These are phyloP conservation scores for Palythoa grandis DNA, from an alignment of 92 coral and sea anemone species.

Conservation along the genomic window DNA sequence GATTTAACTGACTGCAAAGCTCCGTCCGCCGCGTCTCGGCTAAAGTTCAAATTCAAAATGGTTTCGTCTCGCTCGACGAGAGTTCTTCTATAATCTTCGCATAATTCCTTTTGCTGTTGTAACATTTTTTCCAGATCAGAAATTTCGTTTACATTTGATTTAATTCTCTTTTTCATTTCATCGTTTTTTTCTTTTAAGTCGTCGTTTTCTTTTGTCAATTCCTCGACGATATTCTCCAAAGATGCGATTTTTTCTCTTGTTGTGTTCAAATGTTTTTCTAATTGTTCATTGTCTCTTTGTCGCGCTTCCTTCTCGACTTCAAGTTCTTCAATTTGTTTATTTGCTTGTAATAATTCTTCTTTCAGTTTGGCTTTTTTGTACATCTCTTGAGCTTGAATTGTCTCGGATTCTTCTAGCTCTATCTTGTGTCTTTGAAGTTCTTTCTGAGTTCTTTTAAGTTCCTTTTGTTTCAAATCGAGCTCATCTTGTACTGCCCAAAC, in stretches of 20 bases:
- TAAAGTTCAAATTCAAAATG: slow-evolving; percentile 63
- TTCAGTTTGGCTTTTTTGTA: slow-evolving; percentile 72
- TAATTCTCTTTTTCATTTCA: slow-evolving; percentile 68
- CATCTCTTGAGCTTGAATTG: slow-evolving; percentile 50
- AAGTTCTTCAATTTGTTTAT: slow-evolving; percentile 67
- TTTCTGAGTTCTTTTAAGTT: slow-evolving; percentile 58
- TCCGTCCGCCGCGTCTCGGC: slow-evolving; percentile 72
- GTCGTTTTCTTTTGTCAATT: slow-evolving; percentile 54
- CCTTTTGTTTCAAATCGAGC: slow-evolving; percentile 63
- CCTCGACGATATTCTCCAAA: slow-evolving; percentile 69
- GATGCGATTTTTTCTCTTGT: slow-evolving; percentile 60
- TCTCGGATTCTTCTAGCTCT: slow-evolving; percentile 67
- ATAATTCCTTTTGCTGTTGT: slow-evolving; percentile 75
- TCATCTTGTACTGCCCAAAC: slow-evolving; percentile 67
- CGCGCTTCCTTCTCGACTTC: slow-evolving; percentile 66
- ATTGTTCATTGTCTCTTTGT: slow-evolving; percentile 66
- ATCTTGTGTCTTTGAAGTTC: slow-evolving; percentile 67
- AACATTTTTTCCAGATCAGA: slow-evolving; percentile 74
- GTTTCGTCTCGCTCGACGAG: slow-evolving; percentile 71
- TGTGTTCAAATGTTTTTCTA: slow-evolving; percentile 64
- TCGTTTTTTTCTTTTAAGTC: slow-evolving; percentile 73
- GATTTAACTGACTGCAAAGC: slow-evolving; percentile 72
- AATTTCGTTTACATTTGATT: slow-evolving; percentile 70
- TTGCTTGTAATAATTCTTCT: slow-evolving; percentile 62
- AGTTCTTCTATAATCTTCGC: slow-evolving; percentile 61